Percentiles rank a stretch among this genome's conserved stretches.
Conservation (phyloP, 2,888 invertebrate species). For the Pecten maximus region DNA sequence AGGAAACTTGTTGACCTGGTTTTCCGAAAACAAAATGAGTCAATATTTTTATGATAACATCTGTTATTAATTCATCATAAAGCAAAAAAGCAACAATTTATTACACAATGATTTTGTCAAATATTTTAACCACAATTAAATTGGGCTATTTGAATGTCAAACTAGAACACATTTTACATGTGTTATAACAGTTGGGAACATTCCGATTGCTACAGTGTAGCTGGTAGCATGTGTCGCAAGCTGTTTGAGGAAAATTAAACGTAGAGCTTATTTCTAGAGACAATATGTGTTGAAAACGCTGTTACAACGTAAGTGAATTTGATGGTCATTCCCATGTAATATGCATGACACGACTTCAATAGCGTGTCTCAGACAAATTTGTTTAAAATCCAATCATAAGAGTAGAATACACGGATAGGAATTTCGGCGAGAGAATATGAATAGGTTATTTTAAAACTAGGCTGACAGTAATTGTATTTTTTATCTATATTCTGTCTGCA, state of each 20-base stretch:
- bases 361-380: background rate
- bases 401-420: background rate
- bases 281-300: background rate
- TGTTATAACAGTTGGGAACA: too few relatives aligned
- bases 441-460: background rate
- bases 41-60: too few relatives aligned
- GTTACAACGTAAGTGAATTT: background rate
- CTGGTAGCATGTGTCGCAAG: background rate
- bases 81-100: too few relatives aligned
- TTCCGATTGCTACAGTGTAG: too few relatives aligned
- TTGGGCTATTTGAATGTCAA: too few relatives aligned
- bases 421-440: background rate
- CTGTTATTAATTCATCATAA: too few relatives aligned
- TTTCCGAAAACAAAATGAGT: too few relatives aligned
- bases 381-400: background rate
- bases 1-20: too few relatives aligned
- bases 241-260: background rate
- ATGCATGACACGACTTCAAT: background rate
- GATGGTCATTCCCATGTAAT: background rate
- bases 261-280: background rate
- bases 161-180: too few relatives aligned
- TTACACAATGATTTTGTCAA: too few relatives aligned
- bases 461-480: background rate
- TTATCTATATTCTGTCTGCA: background rate
- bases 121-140: too few relatives aligned